These are phyloP conservation scores for Seira musarum DNA, from an alignment of 2,888 invertebrate species.

Conservation along the genomic window DNA sequence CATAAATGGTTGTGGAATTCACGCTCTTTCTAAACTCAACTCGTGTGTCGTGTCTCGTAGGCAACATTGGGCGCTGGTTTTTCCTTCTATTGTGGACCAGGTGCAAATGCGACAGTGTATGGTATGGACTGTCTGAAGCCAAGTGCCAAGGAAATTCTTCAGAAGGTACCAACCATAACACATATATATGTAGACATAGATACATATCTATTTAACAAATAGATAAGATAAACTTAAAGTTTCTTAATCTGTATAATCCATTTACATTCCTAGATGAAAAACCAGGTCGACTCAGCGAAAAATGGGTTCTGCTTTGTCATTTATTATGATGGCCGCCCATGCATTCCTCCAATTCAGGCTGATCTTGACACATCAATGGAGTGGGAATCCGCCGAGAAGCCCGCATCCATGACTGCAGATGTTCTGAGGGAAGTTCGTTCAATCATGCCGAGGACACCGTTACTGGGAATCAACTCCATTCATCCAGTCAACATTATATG, in stretches of 20 bases:
- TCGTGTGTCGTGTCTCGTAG: no score
- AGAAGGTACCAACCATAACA: neutral
- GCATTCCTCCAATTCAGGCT: neutral
- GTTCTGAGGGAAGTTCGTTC: neutral
- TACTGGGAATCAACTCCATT: conserved; percentile 9
- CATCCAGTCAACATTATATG: neutral
- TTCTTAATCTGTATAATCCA: no score
- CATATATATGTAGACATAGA: no score
- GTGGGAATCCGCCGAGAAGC: neutral
- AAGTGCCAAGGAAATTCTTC: neutral
- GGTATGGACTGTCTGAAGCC: conserved; percentile 18
- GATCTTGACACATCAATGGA: neutral
- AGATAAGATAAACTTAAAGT: no score
- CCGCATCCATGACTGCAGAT: neutral
- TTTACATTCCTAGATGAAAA: conserved; percentile 23
- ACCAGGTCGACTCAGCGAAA: neutral
- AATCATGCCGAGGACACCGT: conserved; percentile 10
- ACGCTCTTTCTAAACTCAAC: no score
- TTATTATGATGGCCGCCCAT: neutral
- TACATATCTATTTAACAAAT: no score
- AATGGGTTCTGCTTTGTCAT: conserved; percentile 29
- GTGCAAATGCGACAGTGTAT: conserved; percentile 14
- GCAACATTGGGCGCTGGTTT: conserved; percentile 36
- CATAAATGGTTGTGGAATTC: neutral
- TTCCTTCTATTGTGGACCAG: conserved; percentile 31